A percentile compares a stretch with the other conserved stretches of the same genome.
Conservation (phyloP, 2,888 invertebrate genomes). For the Leucophenga montana region DNA sequence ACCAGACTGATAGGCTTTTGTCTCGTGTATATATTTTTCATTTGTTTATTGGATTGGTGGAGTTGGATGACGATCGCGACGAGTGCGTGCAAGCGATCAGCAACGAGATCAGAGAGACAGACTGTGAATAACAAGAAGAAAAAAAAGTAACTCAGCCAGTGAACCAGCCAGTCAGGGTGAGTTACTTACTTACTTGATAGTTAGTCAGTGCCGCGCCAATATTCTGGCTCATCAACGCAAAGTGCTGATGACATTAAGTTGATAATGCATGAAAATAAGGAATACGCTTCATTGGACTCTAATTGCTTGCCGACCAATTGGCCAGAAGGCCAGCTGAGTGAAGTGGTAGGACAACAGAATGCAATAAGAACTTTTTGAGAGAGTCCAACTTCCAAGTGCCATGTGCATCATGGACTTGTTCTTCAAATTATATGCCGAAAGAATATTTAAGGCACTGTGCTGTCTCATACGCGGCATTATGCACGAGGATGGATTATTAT, state of each 20-base stretch:
- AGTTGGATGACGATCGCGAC: conserved; percentile 48
- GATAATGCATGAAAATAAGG: conserved; percentile 65
- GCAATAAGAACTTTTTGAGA: neutral
- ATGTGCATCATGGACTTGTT: conserved; percentile 20
- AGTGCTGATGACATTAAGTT: conserved; percentile 59
- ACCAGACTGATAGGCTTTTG: conserved; percentile 56
- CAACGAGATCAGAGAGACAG: conserved; percentile 47
- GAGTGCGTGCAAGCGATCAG: conserved; percentile 55
- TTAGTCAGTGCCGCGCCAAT: conserved; percentile 3
- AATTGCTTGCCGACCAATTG: conserved; percentile 60
- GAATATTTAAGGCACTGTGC: neutral
- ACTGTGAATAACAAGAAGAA: conserved; percentile 24
- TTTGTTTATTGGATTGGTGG: conserved; percentile 56
- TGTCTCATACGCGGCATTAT: too few relatives aligned
- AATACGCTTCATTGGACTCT: conserved; percentile 66
- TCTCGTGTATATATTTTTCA: conserved; percentile 42
- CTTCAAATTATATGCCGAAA: conserved; percentile 26
- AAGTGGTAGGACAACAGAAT: neutral
- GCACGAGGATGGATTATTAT: neutral
- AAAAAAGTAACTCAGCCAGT: conserved; percentile 38
- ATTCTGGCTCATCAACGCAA: conserved; percentile 45
- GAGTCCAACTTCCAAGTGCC: neutral
- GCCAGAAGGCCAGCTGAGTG: conserved; percentile 29
- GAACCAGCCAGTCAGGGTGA: neutral
- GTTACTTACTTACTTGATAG: neutral